Conservation (phyloP, 2,888 invertebrate species). For the Zele albiditarsus region DNA sequence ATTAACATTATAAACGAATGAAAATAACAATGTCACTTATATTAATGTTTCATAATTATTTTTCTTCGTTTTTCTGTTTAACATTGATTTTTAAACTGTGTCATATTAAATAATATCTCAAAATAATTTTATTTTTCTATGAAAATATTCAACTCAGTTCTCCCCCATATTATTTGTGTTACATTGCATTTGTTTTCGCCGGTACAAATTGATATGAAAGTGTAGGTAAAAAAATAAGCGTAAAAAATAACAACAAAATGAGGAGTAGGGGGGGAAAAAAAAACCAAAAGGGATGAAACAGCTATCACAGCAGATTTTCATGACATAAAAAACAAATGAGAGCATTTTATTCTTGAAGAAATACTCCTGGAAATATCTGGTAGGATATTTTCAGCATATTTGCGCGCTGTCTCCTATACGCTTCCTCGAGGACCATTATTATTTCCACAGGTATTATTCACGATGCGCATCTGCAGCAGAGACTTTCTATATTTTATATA, state of each 20-base stretch:
- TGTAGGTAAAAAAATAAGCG: neutral
- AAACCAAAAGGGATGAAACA: neutral
- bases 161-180: too few relatives aligned
- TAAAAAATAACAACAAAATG: too few relatives aligned
- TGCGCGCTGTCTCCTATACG: slow-evolving; percentile 44
- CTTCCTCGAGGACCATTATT: slow-evolving; percentile 49
- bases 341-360: slow-evolving; percentile 27
- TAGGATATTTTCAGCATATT: slow-evolving; percentile 24
- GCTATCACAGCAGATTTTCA: slow-evolving; percentile 25
- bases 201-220: neutral
- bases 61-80: too few relatives aligned
- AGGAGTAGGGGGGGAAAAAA: neutral
- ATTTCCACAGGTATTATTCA: slow-evolving; percentile 54
- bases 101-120: too few relatives aligned
- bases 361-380: slow-evolving; percentile 27
- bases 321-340: slow-evolving; percentile 25
- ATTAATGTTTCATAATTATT: too few relatives aligned
- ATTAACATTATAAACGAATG: too few relatives aligned
- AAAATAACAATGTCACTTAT: too few relatives aligned
- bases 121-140: too few relatives aligned
- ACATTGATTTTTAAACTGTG: too few relatives aligned
- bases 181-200: too few relatives aligned
- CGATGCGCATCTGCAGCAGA: slow-evolving; percentile 53
- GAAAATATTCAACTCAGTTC: too few relatives aligned
- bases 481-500: slow-evolving; percentile 24